Base-by-base conservation (phyloP, 2,113 vertebrate species). In the Aplodontia rufa region DNA sequence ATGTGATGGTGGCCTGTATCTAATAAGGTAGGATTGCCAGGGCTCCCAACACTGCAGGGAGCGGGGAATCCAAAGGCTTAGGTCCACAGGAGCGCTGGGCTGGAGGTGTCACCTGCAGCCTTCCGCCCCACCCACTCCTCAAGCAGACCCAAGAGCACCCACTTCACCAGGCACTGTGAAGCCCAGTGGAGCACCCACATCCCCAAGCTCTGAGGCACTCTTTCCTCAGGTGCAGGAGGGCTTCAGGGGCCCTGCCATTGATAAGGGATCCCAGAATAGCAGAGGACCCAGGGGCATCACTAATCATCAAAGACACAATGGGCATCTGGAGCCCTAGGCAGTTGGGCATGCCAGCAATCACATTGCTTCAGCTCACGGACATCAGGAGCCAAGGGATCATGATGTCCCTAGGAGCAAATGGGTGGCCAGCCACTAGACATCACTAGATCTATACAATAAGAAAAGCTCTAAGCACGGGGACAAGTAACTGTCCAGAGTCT, bases 261-360 rank as follows among this genome's bases (percentile, higher is more conserved):
- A n/a, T n/a, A 22, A 1, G 37, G 12, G 8, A 82, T 53, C 49
- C 49, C 47, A 32, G 49, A 12, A 24, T 1, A 24, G 71, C 5
- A 19, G 69, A 83, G 42, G 32, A 26, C 75, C 45, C 4, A 13
- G 42, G 1, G 5, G 62, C 9, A 40, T 42, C 4, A 1, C 16
- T 71, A 16, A 6, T 2, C n/a, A 35, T 62, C 79, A 49, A 60
- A 69, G 47, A 35, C 3, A 53, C 74, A 42, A 37, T 26, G 53
- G 69, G 40, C 6, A n/a, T n/a, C 0, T 13, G 24, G 37, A 14
- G 32, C 47, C 24, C 28, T 12, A 28, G 45, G 8, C 85, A 2
- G 16, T 0, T 30, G 5, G 35, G 30, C n/a, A 0, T 1, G 20
- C 26, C 24, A 4, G 11, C 32, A 20, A 6, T 32, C 60, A 2